These are phyloP conservation scores for Orussus abietinus DNA, from an alignment of 1,140 invertebrate genomes.

Conservation along the genomic window DNA sequence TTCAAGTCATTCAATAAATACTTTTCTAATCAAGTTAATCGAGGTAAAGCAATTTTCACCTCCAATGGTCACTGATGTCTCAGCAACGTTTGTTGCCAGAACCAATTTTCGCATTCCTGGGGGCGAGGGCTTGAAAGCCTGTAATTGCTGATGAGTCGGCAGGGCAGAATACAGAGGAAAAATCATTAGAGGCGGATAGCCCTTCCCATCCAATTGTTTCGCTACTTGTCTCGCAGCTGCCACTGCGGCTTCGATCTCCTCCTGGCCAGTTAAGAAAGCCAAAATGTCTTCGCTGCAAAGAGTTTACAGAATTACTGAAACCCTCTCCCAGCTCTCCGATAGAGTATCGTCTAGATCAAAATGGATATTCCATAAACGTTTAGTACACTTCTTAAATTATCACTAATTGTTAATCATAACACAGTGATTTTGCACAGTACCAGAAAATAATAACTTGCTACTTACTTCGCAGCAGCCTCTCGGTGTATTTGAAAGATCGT, in stretches of 20 bases:
- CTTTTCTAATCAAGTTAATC: no score
- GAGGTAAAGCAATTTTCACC: no score
- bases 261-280: conserved; percentile 97
- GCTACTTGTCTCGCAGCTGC: conserved; percentile 71
- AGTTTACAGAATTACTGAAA: no score
- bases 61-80: conserved; percentile 94
- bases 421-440: conserved; percentile 4
- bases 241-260: conserved; percentile 92
- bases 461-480: conserved; percentile 74
- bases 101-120: conserved; percentile 80
- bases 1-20: background rate
- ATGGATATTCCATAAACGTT: no score
- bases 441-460: conserved; percentile 17
- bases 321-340: no score
- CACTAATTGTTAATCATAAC: conserved; percentile 6
- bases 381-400: no score
- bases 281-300: conserved; percentile 87
- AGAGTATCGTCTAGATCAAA: conserved; percentile 16
- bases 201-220: conserved; percentile 59
- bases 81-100: conserved; percentile 96
- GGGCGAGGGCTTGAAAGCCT: conserved; percentile 69
- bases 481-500: conserved; percentile 91
- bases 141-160: conserved; percentile 71
- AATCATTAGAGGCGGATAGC: conserved; percentile 61
- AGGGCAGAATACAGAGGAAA: conserved; percentile 82